A percentile compares a stretch with the other conserved stretches of the same genome.
phyloP scores from a whole-genome alignment of 2,797 vertebrate genomes.

The Eremophila alpestris region DNA sequence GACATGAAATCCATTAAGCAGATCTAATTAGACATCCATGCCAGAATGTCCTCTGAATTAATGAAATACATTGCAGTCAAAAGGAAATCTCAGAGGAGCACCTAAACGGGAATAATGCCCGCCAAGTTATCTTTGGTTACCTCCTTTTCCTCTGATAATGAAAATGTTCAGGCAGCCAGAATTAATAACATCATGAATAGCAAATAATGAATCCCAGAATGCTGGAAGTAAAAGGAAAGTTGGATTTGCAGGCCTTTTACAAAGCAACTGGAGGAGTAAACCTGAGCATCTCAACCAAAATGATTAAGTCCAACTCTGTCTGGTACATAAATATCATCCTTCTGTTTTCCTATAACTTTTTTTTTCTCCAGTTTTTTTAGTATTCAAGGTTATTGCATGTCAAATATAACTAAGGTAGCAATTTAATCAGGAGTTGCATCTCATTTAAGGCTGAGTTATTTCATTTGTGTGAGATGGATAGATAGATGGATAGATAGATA shows the following conservation, averaged over 20 bases:
- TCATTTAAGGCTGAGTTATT: slow-evolving; percentile 7
- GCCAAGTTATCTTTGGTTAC: slow-evolving; percentile 38
- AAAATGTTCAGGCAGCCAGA: slow-evolving; percentile 60
- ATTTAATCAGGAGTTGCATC: slow-evolving; percentile 15
- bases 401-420: slow-evolving; percentile 13
- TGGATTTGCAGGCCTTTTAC: neutral
- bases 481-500: neutral
- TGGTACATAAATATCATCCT: neutral
- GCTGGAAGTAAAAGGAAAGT: neutral
- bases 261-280: neutral
- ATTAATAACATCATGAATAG: slow-evolving; percentile 16
- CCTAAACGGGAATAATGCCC: slow-evolving; percentile 31
- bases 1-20: slow-evolving; percentile 50
- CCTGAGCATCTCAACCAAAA: neutral
- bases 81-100: slow-evolving; percentile 48
- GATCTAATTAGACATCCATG: slow-evolving; percentile 53
- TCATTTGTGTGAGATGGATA: neutral
- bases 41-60: neutral
- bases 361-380: neutral
- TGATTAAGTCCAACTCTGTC: neutral
- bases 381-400: neutral
- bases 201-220: slow-evolving; percentile 37
- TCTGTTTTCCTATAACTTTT: neutral
- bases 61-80: slow-evolving; percentile 40
- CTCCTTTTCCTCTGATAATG: slow-evolving; percentile 56